A percentile compares a stretch with the other conserved stretches of the same genome.
Evolutionary conservation across 2,797 vertebrate species (phyloP).

Genomic region (Anomalospiza imberbis): DNA sequence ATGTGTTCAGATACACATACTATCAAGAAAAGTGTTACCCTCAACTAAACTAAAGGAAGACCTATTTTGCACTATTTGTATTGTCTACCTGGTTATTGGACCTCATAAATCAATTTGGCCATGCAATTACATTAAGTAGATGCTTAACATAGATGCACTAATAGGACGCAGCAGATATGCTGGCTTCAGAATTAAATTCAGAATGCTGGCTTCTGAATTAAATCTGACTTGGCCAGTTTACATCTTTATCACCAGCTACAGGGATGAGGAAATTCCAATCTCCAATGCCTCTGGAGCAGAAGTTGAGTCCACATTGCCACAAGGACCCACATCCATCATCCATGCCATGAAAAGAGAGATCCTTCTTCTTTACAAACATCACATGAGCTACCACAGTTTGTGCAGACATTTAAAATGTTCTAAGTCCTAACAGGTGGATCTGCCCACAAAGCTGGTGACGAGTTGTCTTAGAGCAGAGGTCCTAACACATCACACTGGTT

Average conservation of each 20-base stretch:
- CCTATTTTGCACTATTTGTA: background rate
- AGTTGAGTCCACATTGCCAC: background rate
- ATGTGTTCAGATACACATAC: background rate
- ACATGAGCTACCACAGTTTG: background rate
- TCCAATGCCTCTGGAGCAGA: background rate
- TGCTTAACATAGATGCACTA: background rate
- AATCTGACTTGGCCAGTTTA: background rate
- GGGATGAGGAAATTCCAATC: background rate
- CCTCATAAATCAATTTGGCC: background rate
- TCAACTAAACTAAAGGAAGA: background rate
- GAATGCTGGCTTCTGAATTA: background rate
- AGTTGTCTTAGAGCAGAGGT: background rate
- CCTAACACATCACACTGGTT: background rate
- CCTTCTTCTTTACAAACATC: background rate
- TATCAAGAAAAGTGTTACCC: background rate
- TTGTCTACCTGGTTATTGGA: background rate
- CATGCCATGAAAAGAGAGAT: background rate
- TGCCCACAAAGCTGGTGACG: background rate
- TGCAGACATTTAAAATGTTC: background rate
- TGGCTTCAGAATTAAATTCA: background rate
- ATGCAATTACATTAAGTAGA: background rate
- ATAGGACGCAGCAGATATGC: background rate
- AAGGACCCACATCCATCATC: background rate
- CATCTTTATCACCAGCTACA: background rate
- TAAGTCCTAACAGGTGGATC: background rate